A percentile compares a stretch with the other conserved stretches of the same genome.
Evolutionary conservation across 2,113 vertebrate genomes (phyloP).

Genomic region (Noturus placidus): DNA sequence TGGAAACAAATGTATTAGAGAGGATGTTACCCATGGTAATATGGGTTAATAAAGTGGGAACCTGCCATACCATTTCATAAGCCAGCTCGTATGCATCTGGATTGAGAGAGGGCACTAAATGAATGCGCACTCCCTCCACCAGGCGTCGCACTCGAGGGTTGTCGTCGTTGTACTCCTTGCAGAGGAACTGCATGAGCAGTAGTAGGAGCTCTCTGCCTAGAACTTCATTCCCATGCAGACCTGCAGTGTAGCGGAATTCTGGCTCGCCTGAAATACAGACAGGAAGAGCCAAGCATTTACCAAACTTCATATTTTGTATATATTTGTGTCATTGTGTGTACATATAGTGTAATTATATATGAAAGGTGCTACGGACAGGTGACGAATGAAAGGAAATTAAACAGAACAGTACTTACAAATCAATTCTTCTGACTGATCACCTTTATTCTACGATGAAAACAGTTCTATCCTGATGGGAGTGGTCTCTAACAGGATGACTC

Average conservation of each 20-base stretch:
- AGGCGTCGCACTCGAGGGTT: constrained; percentile 84
- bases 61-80: constrained; percentile 75
- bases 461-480: neutral
- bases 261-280: constrained; percentile 83
- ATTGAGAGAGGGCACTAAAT: constrained; percentile 91
- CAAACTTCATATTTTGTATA: neutral
- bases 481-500: neutral
- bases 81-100: constrained; percentile 90
- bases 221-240: constrained; percentile 91
- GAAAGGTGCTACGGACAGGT: neutral
- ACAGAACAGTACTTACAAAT: neutral
- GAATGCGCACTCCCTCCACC: constrained; percentile 87
- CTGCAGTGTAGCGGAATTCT: constrained; percentile 90
- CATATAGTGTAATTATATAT: neutral
- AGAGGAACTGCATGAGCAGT: constrained; percentile 94
- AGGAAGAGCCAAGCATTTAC: neutral
- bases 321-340: neutral
- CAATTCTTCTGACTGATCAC: neutral
- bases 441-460: neutral
- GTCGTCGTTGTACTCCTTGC: constrained; percentile 88
- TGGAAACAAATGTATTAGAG: neutral
- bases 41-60: neutral
- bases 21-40: neutral
- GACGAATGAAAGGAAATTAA: neutral
- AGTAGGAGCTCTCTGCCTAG: constrained; percentile 91